A percentile compares a stretch with the other conserved stretches of the same genome.
These are phyloP conservation scores for Amphipyra berbera DNA, from an alignment of 2,888 invertebrate species.

Conservation along the genomic window DNA sequence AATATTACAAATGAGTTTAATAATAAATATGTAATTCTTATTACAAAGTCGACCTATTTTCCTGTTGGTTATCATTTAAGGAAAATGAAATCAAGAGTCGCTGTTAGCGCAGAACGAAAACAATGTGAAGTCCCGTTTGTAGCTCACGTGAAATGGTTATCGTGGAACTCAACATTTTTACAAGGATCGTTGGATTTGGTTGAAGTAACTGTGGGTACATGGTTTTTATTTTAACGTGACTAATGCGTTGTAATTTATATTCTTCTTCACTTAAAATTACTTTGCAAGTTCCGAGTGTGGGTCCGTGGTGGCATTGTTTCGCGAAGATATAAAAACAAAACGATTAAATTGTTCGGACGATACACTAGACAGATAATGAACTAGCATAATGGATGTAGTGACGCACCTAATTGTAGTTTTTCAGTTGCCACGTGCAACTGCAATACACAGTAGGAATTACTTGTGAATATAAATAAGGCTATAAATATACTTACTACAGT, in stretches of 20 bases:
- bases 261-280: conserved; percentile 47
- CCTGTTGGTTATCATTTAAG: conserved; percentile 74
- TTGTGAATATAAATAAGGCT: conserved; percentile 9
- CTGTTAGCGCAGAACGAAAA: conserved; percentile 32
- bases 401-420: conserved; percentile 54
- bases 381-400: conserved; percentile 55
- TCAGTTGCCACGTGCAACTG: conserved; percentile 40
- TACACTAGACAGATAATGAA: conserved; percentile 59
- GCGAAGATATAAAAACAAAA: conserved; percentile 62
- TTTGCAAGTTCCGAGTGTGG: conserved; percentile 28
- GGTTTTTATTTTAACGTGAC: conserved; percentile 69
- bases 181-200: conserved; percentile 53
- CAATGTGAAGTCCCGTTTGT: conserved; percentile 31
- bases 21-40: conserved; percentile 55
- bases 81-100: conserved; percentile 65
- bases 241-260: conserved; percentile 61
- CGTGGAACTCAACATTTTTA: conserved; percentile 13
- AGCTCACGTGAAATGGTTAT: conserved; percentile 28
- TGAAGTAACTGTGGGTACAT: conserved; percentile 57
- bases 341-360: conserved; percentile 64
- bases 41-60: conserved; percentile 58
- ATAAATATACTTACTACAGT: conserved; percentile 8
- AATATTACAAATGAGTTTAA: conserved; percentile 39
- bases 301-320: conserved; percentile 58
- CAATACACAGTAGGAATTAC: conserved; percentile 7